Base-by-base conservation (phyloP, 1,140 invertebrate genomes). In the Atopsyche davidsoni region DNA sequence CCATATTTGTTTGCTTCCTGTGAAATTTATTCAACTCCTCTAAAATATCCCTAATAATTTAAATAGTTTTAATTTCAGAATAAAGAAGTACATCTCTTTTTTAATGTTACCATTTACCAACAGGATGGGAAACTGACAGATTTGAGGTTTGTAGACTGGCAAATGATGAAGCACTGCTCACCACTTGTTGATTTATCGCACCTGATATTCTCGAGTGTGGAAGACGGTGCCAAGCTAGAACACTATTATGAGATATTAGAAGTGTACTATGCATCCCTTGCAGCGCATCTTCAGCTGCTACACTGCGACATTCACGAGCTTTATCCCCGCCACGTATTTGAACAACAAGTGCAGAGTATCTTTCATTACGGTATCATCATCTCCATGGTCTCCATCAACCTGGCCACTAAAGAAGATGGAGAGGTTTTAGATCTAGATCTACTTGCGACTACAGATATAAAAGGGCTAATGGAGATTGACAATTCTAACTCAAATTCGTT, bases 61-160 rank as follows among this genome's bases (percentile, higher is more conserved):
- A n/a, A n/a, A n/a, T n/a, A n/a, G n/a, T n/a, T n/a, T n/a, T n/a
- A n/a, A n/a, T n/a, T n/a, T n/a, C n/a, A n/a, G n/a, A n/a, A n/a
- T n/a, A n/a, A n/a, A n/a, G n/a, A n/a, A n/a, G n/a, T n/a, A n/a
- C n/a, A n/a, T n/a, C n/a, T n/a, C n/a, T n/a, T n/a, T n/a, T n/a
- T n/a, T n/a, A n/a, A n/a, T n/a, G n/a, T n/a, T n/a, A n/a, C n/a
- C n/a, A n/a, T n/a, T n/a, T n/a, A n/a, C n/a, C n/a, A n/a, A n/a
- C 46, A 50, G 47, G 39, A 50, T 9, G 22, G 17, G 4, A 22
- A 34, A 11, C 47, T 31, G 2, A 31, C 23, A 13, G 47, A 50
- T 4, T 4, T 50, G 11, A 2, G 36, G 6, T 22, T 41, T 9
- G 13, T 50, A 9, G 47, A 50, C 19, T 50, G 35, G 19, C 47